Base-by-base conservation (phyloP, 2,113 vertebrate genomes). In the Psittacula cyanocephala region DNA sequence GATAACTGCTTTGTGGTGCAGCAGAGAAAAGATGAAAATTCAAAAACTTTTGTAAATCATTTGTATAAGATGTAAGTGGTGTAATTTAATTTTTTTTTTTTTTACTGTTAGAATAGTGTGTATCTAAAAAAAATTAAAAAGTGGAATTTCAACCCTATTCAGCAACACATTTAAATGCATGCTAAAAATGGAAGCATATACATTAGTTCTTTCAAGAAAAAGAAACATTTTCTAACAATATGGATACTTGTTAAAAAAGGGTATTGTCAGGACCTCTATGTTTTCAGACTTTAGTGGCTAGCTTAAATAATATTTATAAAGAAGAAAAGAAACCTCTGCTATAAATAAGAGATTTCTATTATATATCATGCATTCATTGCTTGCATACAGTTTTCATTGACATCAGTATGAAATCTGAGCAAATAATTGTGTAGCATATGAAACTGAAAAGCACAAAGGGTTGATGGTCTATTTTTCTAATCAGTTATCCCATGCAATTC, bases 1-100 rank as follows among this genome's bases (percentile, higher is more conserved):
- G 74, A 97, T 97, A 97, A 95, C 96, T 91, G 91, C 96, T 97
- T 96, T 95, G 90, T 60, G 80, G 67, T 67, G 63, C 79, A 88
- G 91, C 71, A 92, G 89, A 97, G 80, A 60, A 86, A 93, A 95
- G 94, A 97, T 49, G 53, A 97, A 97, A 97, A 96, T 96, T 92
- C 72, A 72, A 88, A 94, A 97, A 92, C 41, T 29, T 97, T 91
- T 94, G 74, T 94, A 95, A 96, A 95, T 95, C 44, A 94, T 97
- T 96, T 94, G 13, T 78, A n/a, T 77, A 84, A 65, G 67, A 67
- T 53, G 28, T 62, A 96, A 96, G 69, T 78, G 64, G n/a, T 75
- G 70, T 83, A 91, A 97, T 84, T 53, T 79, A 2, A 52, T 50
- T 67, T 81, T 46, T 17, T 55, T 55, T 87, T 94, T 76, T 87